Evolutionary conservation across 1,140 invertebrate genomes (phyloP).

Genomic region (Phenacoccus solenopsis): DNA sequence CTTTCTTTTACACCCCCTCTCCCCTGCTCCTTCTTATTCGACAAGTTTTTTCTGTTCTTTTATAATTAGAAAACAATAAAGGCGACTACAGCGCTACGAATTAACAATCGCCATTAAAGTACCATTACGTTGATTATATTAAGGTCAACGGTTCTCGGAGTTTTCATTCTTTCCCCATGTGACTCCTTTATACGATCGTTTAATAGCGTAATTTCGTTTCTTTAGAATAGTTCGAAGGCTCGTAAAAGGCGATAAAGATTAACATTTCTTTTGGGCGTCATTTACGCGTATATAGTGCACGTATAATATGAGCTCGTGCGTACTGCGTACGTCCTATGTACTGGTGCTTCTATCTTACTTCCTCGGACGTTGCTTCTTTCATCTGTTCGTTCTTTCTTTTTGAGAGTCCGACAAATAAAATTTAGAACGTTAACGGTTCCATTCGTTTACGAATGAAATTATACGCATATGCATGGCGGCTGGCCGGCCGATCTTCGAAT

Average conservation of each 20-base stretch:
- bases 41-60: neutral
- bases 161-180: neutral
- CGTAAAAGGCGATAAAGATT: neutral
- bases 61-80: slow-evolving; percentile 4
- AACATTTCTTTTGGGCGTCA: neutral
- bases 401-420: neutral
- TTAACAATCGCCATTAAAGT: neutral
- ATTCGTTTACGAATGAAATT: neutral
- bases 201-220: neutral
- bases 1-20: no score
- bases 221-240: neutral
- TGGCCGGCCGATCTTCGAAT: neutral
- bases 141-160: neutral
- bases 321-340: no score
- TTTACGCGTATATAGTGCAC: neutral
- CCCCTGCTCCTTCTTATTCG: no score
- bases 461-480: neutral
- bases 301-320: no score
- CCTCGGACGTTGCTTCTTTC: no score
- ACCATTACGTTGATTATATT: neutral
- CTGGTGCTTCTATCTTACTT: neutral
- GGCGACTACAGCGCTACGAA: neutral
- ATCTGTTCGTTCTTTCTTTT: neutral
- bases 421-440: neutral
- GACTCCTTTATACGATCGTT: neutral